These are phyloP conservation scores for Athalia circularis DNA, from an alignment of 2,888 invertebrate species.

Conservation along the genomic window DNA sequence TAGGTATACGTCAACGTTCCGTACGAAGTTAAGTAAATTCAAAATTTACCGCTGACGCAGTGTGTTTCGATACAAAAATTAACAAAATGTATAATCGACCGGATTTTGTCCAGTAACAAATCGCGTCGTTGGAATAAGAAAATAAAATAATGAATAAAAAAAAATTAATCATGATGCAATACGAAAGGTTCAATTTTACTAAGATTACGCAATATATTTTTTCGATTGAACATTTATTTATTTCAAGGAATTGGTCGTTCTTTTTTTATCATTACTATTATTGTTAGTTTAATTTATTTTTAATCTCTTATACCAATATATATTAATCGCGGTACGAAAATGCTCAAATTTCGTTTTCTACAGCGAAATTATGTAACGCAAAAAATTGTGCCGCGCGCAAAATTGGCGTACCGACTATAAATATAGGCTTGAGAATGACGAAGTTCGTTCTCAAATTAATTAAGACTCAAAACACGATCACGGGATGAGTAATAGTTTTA, in stretches of 20 bases:
- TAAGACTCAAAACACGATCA: too few species aligned
- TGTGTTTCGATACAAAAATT: not conserved
- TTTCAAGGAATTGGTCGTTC: not conserved
- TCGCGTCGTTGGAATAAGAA: not conserved
- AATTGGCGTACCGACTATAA: too few species aligned
- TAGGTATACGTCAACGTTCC: not conserved
- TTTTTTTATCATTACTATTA: not conserved
- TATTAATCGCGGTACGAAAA: not conserved
- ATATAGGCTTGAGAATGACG: too few species aligned
- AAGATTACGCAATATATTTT: not conserved
- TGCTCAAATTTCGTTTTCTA: not conserved
- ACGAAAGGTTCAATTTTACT: not conserved
- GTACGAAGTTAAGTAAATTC: not conserved
- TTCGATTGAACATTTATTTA: constrained; percentile 1
- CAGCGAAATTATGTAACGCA: not conserved
- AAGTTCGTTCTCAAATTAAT: too few species aligned
- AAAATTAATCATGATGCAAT: not conserved
- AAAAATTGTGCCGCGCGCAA: too few species aligned
- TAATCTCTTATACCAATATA: not conserved
- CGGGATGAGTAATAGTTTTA: not conserved
- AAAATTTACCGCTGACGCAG: not conserved
- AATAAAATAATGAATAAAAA: not conserved
- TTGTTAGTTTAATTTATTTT: too few species aligned
- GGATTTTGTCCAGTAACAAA: too few species aligned
- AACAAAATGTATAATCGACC: too few species aligned